phyloP scores from a whole-genome alignment of 2,888 invertebrate species.

The Xanthorhoe spadicearia region DNA sequence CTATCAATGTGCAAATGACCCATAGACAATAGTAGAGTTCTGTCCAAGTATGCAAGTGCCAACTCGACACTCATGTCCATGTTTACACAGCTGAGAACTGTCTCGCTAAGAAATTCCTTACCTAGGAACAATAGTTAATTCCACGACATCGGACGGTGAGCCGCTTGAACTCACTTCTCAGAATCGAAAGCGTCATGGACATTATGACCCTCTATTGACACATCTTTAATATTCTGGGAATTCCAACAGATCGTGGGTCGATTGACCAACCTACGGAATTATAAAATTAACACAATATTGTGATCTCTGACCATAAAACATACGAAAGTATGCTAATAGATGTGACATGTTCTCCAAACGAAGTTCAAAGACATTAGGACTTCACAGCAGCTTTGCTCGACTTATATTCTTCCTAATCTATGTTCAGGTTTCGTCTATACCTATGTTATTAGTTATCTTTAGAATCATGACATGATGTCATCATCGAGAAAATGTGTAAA shows the following conservation, averaged over 20 bases:
- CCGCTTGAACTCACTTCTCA: slow-evolving; percentile 41
- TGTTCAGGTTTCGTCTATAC: too few species aligned
- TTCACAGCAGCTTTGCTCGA: slow-evolving; percentile 1
- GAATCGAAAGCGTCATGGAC: slow-evolving; percentile 31
- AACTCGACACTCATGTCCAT: slow-evolving; percentile 35
- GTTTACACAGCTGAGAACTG: slow-evolving; percentile 67
- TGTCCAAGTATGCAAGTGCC: slow-evolving; percentile 11
- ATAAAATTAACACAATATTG: not conserved
- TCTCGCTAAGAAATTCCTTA: slow-evolving; percentile 67
- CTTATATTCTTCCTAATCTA: too few species aligned
- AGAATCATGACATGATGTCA: not conserved
- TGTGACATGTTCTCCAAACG: not conserved
- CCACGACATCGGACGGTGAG: slow-evolving; percentile 41
- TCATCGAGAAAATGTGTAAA: not conserved
- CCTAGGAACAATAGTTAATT: slow-evolving; percentile 60
- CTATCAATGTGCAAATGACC: not conserved
- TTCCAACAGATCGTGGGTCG: not conserved
- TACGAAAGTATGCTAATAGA: not conserved
- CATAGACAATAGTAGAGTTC: slow-evolving; percentile 1
- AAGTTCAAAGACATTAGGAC: not conserved
- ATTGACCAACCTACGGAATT: not conserved
- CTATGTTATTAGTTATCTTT: not conserved
- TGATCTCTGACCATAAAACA: not conserved
- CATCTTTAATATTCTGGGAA: not conserved
- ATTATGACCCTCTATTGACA: slow-evolving; percentile 1